phyloP scores from a whole-genome alignment of 2,888 invertebrate genomes.

The Drosophila cracens region DNA sequence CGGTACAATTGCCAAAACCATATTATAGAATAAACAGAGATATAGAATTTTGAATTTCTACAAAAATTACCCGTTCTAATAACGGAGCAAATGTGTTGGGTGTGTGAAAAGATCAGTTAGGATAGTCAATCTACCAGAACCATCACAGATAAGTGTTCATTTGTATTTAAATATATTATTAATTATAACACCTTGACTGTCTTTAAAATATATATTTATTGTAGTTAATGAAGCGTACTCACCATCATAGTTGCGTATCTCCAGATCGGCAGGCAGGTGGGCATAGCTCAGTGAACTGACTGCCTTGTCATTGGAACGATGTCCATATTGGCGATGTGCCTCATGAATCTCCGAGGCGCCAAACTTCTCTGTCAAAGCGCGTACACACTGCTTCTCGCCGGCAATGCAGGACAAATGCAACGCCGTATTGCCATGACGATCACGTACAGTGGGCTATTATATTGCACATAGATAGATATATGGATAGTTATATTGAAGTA shows the following conservation, averaged over 20 bases:
- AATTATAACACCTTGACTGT: not conserved
- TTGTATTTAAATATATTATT: not conserved
- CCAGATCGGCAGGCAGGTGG: slow-evolving; percentile 87
- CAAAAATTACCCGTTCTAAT: not conserved
- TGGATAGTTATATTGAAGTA: not conserved
- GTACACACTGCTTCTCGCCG: slow-evolving; percentile 90
- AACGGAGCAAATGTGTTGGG: not conserved
- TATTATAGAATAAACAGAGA: not conserved
- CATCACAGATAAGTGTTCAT: not conserved
- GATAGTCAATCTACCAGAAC: not conserved
- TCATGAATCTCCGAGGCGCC: slow-evolving; percentile 85
- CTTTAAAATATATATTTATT: not conserved
- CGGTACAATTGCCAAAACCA: slow-evolving; percentile 27
- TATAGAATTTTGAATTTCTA: not conserved
- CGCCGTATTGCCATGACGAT: slow-evolving; percentile 93
- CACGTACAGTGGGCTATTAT: slow-evolving; percentile 87
- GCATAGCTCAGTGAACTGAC: slow-evolving; percentile 81
- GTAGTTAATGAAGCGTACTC: slow-evolving; percentile 83
- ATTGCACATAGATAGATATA: slow-evolving; percentile 1
- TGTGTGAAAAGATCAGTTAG: not conserved
- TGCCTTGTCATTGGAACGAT: slow-evolving; percentile 83
- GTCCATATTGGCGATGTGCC: slow-evolving; percentile 83
- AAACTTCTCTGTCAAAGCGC: slow-evolving; percentile 90
- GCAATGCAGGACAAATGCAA: slow-evolving; percentile 92
- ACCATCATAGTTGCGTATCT: slow-evolving; percentile 95